These are phyloP conservation scores for Trissoscelio sp. DNA, from an alignment of 2,888 invertebrate species.

Conservation along the genomic window DNA sequence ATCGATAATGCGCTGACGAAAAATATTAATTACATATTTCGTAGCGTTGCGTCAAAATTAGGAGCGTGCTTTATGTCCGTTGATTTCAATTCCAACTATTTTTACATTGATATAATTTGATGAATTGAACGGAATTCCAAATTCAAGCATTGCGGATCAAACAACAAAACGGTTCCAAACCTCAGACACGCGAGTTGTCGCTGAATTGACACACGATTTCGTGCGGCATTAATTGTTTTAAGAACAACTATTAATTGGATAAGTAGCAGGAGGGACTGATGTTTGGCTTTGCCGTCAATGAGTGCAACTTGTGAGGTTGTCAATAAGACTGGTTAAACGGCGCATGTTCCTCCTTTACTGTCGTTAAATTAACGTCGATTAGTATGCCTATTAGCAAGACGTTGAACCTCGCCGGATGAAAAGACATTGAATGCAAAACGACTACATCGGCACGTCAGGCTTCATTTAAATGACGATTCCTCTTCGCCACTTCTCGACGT, in stretches of 20 bases:
- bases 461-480: conserved; percentile 54
- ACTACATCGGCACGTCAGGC: conserved; percentile 46
- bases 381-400: conserved; percentile 81
- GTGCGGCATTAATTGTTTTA: conserved; percentile 53
- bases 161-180: conserved; percentile 34
- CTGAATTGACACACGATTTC: conserved; percentile 32
- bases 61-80: too few relatives aligned
- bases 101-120: too few relatives aligned
- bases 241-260: conserved; percentile 58
- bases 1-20: conserved; percentile 1
- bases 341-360: conserved; percentile 72
- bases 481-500: conserved; percentile 18
- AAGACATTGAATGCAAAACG: conserved; percentile 66
- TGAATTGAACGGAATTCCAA: too few relatives aligned
- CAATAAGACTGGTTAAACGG: conserved; percentile 76
- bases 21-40: conserved; percentile 8
- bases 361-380: conserved; percentile 82
- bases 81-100: too few relatives aligned
- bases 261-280: conserved; percentile 39
- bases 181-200: conserved; percentile 4
- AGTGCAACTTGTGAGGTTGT: conserved; percentile 70
- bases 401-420: conserved; percentile 77
- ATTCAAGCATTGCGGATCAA: conserved; percentile 28
- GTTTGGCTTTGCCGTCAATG: conserved; percentile 57
- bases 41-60: too few relatives aligned